Evolutionary conservation across 1,140 invertebrate genomes (phyloP).

Genomic region (Drosophila aff.): DNA sequence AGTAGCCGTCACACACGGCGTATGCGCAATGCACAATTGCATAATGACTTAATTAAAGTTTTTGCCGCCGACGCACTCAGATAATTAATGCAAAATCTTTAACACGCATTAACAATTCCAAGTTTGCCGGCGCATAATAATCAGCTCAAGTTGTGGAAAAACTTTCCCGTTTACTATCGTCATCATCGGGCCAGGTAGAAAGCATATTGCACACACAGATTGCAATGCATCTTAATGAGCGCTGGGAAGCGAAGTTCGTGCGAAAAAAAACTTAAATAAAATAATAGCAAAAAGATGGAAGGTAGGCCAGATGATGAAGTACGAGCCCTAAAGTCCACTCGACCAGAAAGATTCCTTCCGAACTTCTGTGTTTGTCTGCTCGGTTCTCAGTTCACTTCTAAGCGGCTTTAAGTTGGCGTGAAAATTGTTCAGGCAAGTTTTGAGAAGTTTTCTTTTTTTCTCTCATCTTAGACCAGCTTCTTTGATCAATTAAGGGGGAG

Average conservation of each 20-base stretch:
- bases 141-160: conserved; percentile 71
- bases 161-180: conserved; percentile 68
- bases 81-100: conserved; percentile 83
- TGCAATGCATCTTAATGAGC: conserved; percentile 66
- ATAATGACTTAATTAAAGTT: conserved; percentile 80
- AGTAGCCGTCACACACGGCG: conserved; percentile 21
- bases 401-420: conserved; percentile 78
- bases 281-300: conserved; percentile 2
- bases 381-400: conserved; percentile 31
- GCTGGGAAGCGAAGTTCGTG: conserved; percentile 23
- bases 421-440: conserved; percentile 72
- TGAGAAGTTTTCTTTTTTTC: conserved; percentile 55
- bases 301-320: conserved; percentile 34
- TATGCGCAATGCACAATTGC: conserved; percentile 64
- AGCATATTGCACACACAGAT: conserved; percentile 68
- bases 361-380: conserved; percentile 38
- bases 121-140: conserved; percentile 75
- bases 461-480: conserved; percentile 30
- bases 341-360: conserved; percentile 44
- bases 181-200: conserved; percentile 13
- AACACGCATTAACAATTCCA: conserved; percentile 82
- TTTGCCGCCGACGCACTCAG: conserved; percentile 20
- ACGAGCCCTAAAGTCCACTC: conserved; percentile 42
- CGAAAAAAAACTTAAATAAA: conserved; percentile 8
- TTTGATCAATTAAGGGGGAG: conserved; percentile 71